phyloP scores from a whole-genome alignment of 2,888 invertebrate genomes.

The Drosophila nigricruria region DNA sequence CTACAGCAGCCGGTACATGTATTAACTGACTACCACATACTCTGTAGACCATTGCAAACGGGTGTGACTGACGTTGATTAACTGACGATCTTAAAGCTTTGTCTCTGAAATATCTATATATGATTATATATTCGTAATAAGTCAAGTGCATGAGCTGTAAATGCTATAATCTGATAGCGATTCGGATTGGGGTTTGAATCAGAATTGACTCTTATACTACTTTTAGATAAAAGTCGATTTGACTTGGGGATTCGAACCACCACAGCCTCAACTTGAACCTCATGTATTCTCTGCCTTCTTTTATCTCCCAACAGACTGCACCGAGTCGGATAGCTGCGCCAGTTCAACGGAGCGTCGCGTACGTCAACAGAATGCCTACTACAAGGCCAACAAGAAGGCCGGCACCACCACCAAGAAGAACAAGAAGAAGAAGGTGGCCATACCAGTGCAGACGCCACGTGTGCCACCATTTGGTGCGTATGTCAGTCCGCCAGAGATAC shows the following conservation, averaged over 20 bases:
- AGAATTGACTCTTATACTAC: too few species aligned
- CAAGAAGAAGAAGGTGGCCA: slow-evolving; percentile 90
- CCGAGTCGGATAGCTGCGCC: slow-evolving; percentile 95
- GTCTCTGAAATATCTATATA: not conserved
- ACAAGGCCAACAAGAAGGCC: slow-evolving; percentile 89
- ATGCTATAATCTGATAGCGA: not conserved
- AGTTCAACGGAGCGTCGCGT: slow-evolving; percentile 86
- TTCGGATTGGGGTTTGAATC: not conserved
- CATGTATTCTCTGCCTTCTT: not conserved
- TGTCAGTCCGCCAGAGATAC: slow-evolving; percentile 89
- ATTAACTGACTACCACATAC: not conserved
- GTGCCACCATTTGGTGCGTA: slow-evolving; percentile 90
- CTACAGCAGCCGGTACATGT: not conserved
- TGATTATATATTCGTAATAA: not conserved
- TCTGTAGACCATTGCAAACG: too few species aligned
- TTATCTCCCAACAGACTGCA: slow-evolving; percentile 86
- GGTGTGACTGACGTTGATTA: not conserved
- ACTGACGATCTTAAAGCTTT: not conserved
- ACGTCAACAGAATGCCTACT: slow-evolving; percentile 87
- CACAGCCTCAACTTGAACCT: not conserved
- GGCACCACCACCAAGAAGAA: slow-evolving; percentile 89
- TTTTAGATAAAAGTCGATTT: too few species aligned
- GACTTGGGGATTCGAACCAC: not conserved
- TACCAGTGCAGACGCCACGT: slow-evolving; percentile 94
- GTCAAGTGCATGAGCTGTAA: slow-evolving; percentile 11